These are phyloP conservation scores for Dicyrtoma fusca DNA, from an alignment of 2,888 invertebrate species.

Conservation along the genomic window DNA sequence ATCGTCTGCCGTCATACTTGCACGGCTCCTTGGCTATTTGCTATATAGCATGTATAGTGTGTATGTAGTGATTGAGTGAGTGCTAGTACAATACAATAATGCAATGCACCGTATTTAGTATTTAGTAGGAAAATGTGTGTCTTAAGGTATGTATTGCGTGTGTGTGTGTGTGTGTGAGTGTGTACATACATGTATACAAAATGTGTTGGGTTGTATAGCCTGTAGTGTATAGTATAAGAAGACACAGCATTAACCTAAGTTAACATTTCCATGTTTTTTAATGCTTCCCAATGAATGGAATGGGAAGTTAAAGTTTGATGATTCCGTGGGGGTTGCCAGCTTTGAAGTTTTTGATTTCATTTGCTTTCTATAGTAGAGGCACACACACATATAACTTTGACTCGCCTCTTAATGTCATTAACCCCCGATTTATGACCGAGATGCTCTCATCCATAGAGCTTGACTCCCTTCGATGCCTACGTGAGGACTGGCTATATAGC, in stretches of 20 bases:
- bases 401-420: conserved; percentile 32
- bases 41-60: too few relatives aligned
- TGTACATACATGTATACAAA: too few relatives aligned
- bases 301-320: conserved; percentile 4
- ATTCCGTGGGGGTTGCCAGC: conserved; percentile 27
- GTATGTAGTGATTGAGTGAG: too few relatives aligned
- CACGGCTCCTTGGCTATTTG: too few relatives aligned
- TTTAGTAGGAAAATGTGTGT: too few relatives aligned
- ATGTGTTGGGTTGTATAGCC: not conserved
- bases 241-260: not conserved
- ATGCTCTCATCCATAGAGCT: conserved; percentile 34
- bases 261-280: not conserved
- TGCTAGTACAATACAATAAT: too few relatives aligned
- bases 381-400: not conserved
- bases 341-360: conserved; percentile 33
- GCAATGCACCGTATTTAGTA: too few relatives aligned
- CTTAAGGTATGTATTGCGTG: not conserved
- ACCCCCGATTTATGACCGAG: conserved; percentile 33
- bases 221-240: not conserved
- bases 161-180: not conserved
- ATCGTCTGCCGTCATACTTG: too few relatives aligned
- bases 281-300: not conserved
- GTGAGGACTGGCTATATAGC: not conserved
- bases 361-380: conserved; percentile 13
- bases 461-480: conserved; percentile 1